Percentiles rank a stretch among this genome's conserved stretches.
phyloP scores from a whole-genome alignment of 2,113 vertebrate genomes.

The Phrynocephalus versicolor region DNA sequence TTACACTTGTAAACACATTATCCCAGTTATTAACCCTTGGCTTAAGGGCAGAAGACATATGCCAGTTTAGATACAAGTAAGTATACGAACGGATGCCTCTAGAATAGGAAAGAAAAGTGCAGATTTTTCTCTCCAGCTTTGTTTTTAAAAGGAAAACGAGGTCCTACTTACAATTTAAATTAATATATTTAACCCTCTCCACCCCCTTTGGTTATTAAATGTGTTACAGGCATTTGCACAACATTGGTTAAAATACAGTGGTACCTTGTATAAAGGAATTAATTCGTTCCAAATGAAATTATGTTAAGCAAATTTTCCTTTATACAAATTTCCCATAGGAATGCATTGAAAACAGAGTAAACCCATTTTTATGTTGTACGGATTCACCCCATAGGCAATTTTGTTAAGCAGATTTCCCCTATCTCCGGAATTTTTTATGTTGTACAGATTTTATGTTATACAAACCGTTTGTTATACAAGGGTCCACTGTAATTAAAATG shows the following conservation, averaged over 20 bases:
- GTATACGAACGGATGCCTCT: neutral
- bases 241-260: neutral
- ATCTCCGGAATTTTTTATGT: too few relatives aligned
- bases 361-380: too few relatives aligned
- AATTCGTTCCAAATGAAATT: too few relatives aligned
- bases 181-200: neutral
- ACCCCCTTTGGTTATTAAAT: neutral
- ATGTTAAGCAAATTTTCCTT: too few relatives aligned
- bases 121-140: neutral
- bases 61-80: neutral
- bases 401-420: too few relatives aligned
- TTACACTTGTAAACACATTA: slow-evolving; percentile 16
- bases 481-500: too few relatives aligned
- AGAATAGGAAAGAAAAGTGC: neutral
- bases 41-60: slow-evolving; percentile 8
- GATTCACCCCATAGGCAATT: too few relatives aligned
- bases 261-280: too few relatives aligned
- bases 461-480: too few relatives aligned
- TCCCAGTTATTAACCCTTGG: slow-evolving; percentile 7
- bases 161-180: neutral
- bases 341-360: too few relatives aligned
- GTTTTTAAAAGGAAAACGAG: neutral
- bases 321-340: too few relatives aligned
- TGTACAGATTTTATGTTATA: too few relatives aligned
- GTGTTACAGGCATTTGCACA: rapidly evolving